A percentile compares a stretch with the other conserved stretches of the same genome.
These are phyloP conservation scores for Drosophila kohkoa DNA, from an alignment of 1,140 invertebrate genomes.

Conservation along the genomic window DNA sequence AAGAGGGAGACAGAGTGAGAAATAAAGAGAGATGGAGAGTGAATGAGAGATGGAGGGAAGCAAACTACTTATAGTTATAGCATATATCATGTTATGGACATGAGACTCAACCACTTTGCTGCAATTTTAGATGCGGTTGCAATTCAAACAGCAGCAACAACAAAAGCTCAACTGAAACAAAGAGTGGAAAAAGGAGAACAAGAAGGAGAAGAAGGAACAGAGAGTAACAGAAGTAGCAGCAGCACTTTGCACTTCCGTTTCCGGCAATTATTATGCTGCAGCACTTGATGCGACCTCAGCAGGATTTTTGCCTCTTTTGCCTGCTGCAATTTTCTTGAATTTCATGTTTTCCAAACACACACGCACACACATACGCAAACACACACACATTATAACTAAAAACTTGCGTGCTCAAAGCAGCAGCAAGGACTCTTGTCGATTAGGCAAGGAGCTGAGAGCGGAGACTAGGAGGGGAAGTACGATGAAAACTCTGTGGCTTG, in stretches of 20 bases:
- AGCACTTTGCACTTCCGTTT: conserved; percentile 81
- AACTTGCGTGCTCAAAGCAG: conserved; percentile 16
- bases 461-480: background rate
- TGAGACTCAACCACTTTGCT: conserved; percentile 56
- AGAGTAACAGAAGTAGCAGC: conserved; percentile 62
- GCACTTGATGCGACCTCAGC: conserved; percentile 40
- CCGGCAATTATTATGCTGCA: conserved; percentile 73
- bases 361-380: background rate
- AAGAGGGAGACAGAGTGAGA: conserved; percentile 1
- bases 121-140: conserved; percentile 57
- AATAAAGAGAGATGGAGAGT: too few species aligned
- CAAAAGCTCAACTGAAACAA: conserved; percentile 13
- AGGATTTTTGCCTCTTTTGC: conserved; percentile 33
- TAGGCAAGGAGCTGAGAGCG: background rate
- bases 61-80: conserved; percentile 30
- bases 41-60: conserved; percentile 21
- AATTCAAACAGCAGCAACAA: conserved; percentile 22
- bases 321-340: conserved; percentile 57
- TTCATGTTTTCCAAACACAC: conserved; percentile 50
- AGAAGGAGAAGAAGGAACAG: background rate
- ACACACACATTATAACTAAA: conserved; percentile 6
- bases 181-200: background rate
- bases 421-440: conserved; percentile 7
- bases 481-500: background rate
- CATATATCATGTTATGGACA: conserved; percentile 53